Evolutionary conservation across 2,888 invertebrate species (phyloP).

Genomic region (Steinernema carpocapsae): DNA sequence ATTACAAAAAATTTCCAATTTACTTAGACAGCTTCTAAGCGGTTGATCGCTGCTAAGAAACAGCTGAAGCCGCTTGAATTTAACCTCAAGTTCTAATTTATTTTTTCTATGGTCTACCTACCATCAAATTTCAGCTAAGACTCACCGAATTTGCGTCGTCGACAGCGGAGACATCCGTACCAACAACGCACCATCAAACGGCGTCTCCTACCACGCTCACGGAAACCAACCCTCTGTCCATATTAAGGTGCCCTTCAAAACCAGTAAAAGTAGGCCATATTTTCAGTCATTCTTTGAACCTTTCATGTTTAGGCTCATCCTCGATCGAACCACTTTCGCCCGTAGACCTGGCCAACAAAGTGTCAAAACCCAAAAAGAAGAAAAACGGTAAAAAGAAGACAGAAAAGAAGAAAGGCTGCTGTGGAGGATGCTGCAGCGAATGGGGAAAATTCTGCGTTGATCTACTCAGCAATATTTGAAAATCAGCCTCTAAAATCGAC

Average conservation of each 20-base stretch:
- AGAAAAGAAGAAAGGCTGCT: not conserved
- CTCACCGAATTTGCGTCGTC: conserved; percentile 1
- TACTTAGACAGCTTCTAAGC: too few species aligned
- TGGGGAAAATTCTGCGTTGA: conserved; percentile 20
- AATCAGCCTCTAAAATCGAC: too few species aligned
- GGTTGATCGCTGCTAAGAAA: not conserved
- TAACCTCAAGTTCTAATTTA: not conserved
- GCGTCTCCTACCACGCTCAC: not conserved
- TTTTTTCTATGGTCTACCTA: too few species aligned
- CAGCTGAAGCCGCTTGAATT: not conserved
- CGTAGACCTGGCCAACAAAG: conserved; percentile 10
- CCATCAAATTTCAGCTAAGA: not conserved
- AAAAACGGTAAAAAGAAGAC: not conserved
- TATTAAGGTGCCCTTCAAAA: not conserved
- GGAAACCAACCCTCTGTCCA: conserved; percentile 1
- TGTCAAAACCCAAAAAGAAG: conserved; percentile 8
- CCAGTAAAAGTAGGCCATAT: not conserved
- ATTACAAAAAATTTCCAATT: not conserved
- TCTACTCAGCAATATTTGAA: conserved; percentile 13
- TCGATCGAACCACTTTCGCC: not conserved
- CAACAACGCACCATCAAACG: not conserved
- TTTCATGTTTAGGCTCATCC: not conserved
- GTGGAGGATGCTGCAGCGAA: conserved; percentile 14
- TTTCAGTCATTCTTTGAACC: not conserved
- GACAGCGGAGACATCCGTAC: not conserved